Percentiles rank a stretch among this genome's conserved stretches.
phyloP scores from a whole-genome alignment of 2,888 invertebrate genomes.

The Ramazzottius varieornatus region DNA sequence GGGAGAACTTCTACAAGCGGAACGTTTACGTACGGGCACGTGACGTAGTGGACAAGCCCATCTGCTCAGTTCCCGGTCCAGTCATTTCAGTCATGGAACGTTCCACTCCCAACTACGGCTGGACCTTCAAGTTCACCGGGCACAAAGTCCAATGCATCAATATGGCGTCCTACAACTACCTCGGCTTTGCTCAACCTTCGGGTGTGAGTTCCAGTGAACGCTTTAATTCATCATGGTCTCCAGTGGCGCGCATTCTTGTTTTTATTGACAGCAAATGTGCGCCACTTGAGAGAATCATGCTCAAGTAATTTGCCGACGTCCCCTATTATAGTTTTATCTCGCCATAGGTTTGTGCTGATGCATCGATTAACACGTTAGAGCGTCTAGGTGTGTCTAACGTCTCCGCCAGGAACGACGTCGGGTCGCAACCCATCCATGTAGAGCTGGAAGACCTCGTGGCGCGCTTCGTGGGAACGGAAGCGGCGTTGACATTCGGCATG shows the following conservation, averaged over 20 bases:
- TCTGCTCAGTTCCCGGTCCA: slow-evolving; percentile 72
- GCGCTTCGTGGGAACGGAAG: slow-evolving; percentile 28
- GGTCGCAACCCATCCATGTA: slow-evolving; percentile 20
- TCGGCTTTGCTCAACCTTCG: slow-evolving; percentile 66
- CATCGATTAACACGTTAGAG: not conserved
- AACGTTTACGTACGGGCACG: slow-evolving; percentile 72
- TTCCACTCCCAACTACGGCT: slow-evolving; percentile 55
- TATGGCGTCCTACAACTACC: slow-evolving; percentile 89
- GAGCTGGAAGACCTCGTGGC: slow-evolving; percentile 27
- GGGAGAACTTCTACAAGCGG: slow-evolving; percentile 40
- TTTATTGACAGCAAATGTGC: too few species aligned
- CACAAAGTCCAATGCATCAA: slow-evolving; percentile 57
- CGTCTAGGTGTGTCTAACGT: not conserved
- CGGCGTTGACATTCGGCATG: slow-evolving; percentile 30
- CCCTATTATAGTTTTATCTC: too few species aligned
- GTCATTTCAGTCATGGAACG: slow-evolving; percentile 58
- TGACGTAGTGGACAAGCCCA: slow-evolving; percentile 84
- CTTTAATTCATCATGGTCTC: too few species aligned
- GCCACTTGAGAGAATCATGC: too few species aligned
- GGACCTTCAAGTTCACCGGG: slow-evolving; percentile 71
- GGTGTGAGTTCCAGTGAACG: too few species aligned
- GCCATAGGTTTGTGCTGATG: too few species aligned
- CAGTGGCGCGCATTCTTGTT: too few species aligned
- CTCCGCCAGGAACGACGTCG: slow-evolving; percentile 7
- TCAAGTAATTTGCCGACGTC: too few species aligned